These are phyloP conservation scores for Lophotis ruficrista DNA, from an alignment of 2,113 vertebrate genomes.

Conservation along the genomic window DNA sequence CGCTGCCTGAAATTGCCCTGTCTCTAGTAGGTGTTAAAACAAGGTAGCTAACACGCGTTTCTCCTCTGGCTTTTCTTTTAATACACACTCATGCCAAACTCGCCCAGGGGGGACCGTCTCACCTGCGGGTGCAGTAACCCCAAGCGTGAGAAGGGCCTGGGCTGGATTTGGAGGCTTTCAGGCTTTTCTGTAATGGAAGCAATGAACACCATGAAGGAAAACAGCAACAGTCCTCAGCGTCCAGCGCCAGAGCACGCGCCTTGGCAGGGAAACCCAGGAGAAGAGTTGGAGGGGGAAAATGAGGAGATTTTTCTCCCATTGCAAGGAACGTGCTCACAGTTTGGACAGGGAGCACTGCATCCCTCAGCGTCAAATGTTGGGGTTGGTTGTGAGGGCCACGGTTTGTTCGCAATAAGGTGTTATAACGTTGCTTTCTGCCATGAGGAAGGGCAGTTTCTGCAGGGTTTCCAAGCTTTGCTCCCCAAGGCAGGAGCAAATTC, in stretches of 20 bases:
- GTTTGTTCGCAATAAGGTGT: background rate
- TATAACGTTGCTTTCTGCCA: background rate
- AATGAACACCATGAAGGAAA: background rate
- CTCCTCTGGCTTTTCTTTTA: background rate
- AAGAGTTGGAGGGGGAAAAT: background rate
- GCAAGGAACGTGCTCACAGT: background rate
- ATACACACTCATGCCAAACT: background rate
- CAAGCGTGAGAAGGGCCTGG: background rate
- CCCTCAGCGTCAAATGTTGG: background rate
- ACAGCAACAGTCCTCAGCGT: background rate
- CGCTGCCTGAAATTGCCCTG: background rate
- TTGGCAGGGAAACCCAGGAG: background rate
- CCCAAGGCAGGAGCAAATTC: background rate
- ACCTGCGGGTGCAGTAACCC: background rate
- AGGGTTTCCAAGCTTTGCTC: background rate
- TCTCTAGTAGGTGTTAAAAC: background rate
- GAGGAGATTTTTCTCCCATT: background rate
- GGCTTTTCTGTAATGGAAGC: slow-evolving; percentile 32
- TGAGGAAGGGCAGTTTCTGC: background rate
- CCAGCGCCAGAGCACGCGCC: rapidly evolving
- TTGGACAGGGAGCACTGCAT: background rate
- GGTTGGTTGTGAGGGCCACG: background rate
- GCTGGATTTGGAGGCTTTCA: background rate
- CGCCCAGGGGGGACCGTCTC: background rate
- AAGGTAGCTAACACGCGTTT: rapidly evolving